phyloP scores from a whole-genome alignment of 2,797 vertebrate species.

The Numenius phaeopus region DNA sequence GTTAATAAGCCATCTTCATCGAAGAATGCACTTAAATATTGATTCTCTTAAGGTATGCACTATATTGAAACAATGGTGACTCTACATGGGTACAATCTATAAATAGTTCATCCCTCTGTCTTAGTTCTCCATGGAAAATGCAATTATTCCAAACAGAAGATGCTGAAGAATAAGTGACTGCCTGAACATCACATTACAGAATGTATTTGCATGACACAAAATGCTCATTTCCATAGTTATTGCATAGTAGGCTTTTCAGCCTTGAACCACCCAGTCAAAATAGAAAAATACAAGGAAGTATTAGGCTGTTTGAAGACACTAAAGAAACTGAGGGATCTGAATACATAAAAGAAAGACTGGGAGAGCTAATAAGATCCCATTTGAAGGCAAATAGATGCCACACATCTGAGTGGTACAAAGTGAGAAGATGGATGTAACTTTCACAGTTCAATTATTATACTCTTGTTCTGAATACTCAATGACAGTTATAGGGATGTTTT shows the following conservation, averaged over 20 bases:
- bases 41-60: neutral
- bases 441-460: neutral
- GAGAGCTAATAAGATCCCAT: neutral
- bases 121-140: neutral
- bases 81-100: neutral
- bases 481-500: neutral
- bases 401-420: neutral
- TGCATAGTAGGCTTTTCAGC: slow-evolving; percentile 15
- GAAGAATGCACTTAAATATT: neutral
- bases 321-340: neutral
- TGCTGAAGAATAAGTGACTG: neutral
- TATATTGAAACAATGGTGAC: neutral
- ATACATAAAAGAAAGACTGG: neutral
- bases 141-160: slow-evolving; percentile 11
- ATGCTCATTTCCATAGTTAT: slow-evolving; percentile 33
- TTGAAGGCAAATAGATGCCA: neutral
- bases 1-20: neutral
- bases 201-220: neutral
- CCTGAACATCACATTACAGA: neutral
- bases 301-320: neutral
- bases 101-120: slow-evolving; percentile 2
- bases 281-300: neutral
- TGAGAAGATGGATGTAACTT: neutral
- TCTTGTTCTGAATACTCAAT: neutral
- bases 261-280: neutral